A percentile compares a stretch with the other conserved stretches of the same genome.
phyloP scores from a whole-genome alignment of 2,113 vertebrate genomes.

The Gymnogyps californianus region DNA sequence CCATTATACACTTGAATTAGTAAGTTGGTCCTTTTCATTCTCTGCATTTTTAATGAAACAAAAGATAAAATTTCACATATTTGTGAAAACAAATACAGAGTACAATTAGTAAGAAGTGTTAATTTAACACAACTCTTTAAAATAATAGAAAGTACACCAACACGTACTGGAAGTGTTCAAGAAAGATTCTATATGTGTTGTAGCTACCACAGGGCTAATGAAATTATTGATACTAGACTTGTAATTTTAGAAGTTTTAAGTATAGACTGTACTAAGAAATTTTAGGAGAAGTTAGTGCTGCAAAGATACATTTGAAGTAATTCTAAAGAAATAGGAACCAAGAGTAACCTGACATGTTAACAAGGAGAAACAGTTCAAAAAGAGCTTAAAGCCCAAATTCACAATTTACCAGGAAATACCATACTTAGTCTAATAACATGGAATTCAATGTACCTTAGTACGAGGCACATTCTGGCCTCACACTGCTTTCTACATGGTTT shows the following conservation, averaged over 20 bases:
- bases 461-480: not conserved
- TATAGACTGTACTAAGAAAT: not conserved
- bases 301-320: not conserved
- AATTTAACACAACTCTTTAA: not conserved
- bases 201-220: not conserved
- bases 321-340: not conserved
- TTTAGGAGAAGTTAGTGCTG: not conserved
- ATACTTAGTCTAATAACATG: not conserved
- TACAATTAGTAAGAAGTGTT: not conserved
- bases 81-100: constrained; percentile 26
- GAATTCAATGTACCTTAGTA: not conserved
- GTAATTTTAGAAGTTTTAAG: constrained; percentile 2
- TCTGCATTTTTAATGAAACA: constrained; percentile 25
- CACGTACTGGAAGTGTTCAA: not conserved
- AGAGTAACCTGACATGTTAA: not conserved
- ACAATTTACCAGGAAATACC: not conserved
- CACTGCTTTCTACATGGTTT: not conserved
- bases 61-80: constrained; percentile 6
- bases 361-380: not conserved
- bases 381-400: not conserved
- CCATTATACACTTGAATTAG: constrained; percentile 23
- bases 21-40: not conserved
- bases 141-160: not conserved
- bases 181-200: not conserved
- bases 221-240: not conserved